These are phyloP conservation scores for Drosophila ochracea DNA, from an alignment of 2,888 invertebrate species.

Conservation along the genomic window DNA sequence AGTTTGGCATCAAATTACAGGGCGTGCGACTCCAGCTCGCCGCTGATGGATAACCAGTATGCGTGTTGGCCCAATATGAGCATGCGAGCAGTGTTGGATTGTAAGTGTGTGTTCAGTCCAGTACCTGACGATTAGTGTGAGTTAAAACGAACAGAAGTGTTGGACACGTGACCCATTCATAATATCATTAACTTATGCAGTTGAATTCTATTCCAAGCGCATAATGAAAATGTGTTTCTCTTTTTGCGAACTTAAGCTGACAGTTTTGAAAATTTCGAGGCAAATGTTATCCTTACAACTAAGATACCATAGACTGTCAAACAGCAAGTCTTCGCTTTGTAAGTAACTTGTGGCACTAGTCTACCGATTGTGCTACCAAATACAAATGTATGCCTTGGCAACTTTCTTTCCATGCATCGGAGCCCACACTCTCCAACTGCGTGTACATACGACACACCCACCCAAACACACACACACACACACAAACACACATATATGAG, in stretches of 20 bases:
- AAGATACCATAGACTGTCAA: not conserved
- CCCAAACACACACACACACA: not conserved
- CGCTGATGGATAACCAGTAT: constrained; percentile 24
- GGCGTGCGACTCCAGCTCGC: constrained; percentile 2
- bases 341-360: constrained; percentile 65
- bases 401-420: constrained; percentile 8
- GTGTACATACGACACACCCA: not conserved
- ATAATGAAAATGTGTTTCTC: not conserved
- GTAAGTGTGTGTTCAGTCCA: not conserved
- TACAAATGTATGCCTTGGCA: constrained; percentile 67
- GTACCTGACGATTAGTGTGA: constrained; percentile 3
- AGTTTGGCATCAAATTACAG: constrained; percentile 57
- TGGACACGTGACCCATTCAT: not conserved
- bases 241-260: not conserved
- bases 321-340: constrained; percentile 59
- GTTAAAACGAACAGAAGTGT: not conserved
- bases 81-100: constrained; percentile 9
- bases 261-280: not conserved
- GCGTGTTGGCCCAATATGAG: constrained; percentile 25
- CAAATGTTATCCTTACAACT: not conserved
- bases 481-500: not conserved
- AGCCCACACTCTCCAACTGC: not conserved
- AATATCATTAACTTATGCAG: not conserved
- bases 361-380: constrained; percentile 67
- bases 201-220: not conserved